Conservation (phyloP, 2,797 vertebrate genomes). For the Luscinia luscinia region DNA sequence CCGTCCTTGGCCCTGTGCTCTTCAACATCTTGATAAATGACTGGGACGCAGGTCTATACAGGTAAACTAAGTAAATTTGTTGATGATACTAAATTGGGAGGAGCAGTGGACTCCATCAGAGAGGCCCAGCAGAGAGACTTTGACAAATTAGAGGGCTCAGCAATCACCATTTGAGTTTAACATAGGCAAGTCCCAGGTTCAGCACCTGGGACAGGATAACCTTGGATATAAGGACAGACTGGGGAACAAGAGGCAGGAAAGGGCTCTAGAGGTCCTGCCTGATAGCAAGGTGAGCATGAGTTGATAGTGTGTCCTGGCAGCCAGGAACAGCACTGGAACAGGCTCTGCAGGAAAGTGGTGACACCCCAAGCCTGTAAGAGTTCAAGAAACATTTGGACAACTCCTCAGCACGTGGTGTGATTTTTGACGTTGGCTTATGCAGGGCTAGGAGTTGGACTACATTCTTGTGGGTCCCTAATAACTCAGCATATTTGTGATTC, state of each 20-base stretch:
- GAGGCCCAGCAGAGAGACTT: not conserved
- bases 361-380: not conserved
- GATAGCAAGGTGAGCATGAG: not conserved
- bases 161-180: not conserved
- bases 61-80: not conserved
- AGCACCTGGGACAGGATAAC: not conserved
- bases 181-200: not conserved
- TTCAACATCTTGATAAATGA: not conserved
- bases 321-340: not conserved
- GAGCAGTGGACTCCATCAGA: not conserved
- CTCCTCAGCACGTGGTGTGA: too few species aligned
- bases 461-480: not conserved
- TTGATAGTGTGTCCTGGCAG: not conserved
- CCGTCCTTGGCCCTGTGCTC: accelerated
- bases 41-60: not conserved
- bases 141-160: not conserved
- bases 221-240: not conserved
- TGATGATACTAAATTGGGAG: not conserved
- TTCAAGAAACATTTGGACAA: not conserved
- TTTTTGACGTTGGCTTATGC: not conserved
- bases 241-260: not conserved
- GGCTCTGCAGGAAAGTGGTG: not conserved
- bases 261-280: not conserved
- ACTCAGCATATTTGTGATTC: not conserved
- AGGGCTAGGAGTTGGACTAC: not conserved